These are phyloP conservation scores for Strigops habroptila DNA, from an alignment of 2,113 vertebrate species.

Conservation along the genomic window DNA sequence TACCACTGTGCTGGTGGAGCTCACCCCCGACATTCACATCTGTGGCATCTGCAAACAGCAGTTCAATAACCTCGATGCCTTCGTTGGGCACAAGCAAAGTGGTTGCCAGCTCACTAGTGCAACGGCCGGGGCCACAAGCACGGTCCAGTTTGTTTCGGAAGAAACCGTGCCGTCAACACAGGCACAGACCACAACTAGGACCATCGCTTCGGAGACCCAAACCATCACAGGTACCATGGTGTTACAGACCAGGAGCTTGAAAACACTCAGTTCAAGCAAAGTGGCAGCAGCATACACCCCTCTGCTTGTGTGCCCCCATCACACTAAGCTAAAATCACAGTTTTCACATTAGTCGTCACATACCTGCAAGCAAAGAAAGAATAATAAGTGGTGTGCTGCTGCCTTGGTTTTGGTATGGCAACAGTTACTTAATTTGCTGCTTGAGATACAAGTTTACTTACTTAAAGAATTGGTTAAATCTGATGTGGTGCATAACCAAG, in stretches of 20 bases:
- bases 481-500: not conserved
- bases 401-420: not conserved
- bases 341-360: rapidly evolving
- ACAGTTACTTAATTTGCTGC: not conserved
- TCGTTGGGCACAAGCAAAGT: slow-evolving; percentile 91
- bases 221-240: slow-evolving; percentile 78
- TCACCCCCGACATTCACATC: slow-evolving; percentile 94
- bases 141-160: slow-evolving; percentile 76
- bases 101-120: slow-evolving; percentile 82
- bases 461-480: not conserved
- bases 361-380: not conserved
- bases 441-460: not conserved
- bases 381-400: not conserved
- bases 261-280: rapidly evolving
- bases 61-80: slow-evolving; percentile 90
- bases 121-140: slow-evolving; percentile 53
- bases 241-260: not conserved
- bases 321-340: not conserved
- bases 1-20: slow-evolving; percentile 85
- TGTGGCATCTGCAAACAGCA: slow-evolving; percentile 97
- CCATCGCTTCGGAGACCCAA: slow-evolving; percentile 78
- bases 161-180: slow-evolving; percentile 66
- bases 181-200: slow-evolving; percentile 55
- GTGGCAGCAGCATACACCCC: rapidly evolving
- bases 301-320: not conserved